Evolutionary conservation across 2,888 invertebrate species (phyloP).

Genomic region (Dicyrtoma fusca): DNA sequence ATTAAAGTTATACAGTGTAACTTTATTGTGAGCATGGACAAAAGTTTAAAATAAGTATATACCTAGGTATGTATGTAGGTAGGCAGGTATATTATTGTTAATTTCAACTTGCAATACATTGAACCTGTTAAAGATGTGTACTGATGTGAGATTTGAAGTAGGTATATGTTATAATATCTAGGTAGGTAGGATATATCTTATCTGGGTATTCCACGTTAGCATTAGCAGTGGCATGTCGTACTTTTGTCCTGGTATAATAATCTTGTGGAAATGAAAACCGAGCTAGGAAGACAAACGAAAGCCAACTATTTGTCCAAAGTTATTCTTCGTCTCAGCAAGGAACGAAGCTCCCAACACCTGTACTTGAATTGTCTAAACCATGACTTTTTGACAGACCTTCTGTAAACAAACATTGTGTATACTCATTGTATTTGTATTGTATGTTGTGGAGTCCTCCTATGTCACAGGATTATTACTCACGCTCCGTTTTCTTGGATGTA

Average conservation of each 20-base stretch:
- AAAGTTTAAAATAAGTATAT: no score
- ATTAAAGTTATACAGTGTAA: no score
- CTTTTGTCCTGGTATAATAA: conserved; percentile 15
- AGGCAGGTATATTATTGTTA: no score
- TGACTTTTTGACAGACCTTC: conserved; percentile 40
- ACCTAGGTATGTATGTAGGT: no score
- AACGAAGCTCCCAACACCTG: conserved; percentile 38
- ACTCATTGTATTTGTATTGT: conserved; percentile 10
- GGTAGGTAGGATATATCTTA: no score
- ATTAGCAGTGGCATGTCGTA: conserved; percentile 10
- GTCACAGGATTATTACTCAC: background rate
- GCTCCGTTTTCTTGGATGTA: conserved; percentile 3
- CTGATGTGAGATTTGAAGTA: no score
- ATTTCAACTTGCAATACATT: no score
- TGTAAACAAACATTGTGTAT: conserved; percentile 45
- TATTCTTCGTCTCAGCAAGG: conserved; percentile 34
- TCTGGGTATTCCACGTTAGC: no score
- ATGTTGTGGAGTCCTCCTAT: background rate
- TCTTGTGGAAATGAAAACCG: conserved; percentile 14
- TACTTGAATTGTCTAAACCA: conserved; percentile 41
- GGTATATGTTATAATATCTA: no score
- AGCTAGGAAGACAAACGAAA: conserved; percentile 33
- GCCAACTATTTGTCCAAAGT: conserved; percentile 28
- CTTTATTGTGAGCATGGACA: no score
- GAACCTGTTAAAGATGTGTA: no score